Base-by-base conservation (phyloP, 2,888 invertebrate species). In the Abrostola triplasia region DNA sequence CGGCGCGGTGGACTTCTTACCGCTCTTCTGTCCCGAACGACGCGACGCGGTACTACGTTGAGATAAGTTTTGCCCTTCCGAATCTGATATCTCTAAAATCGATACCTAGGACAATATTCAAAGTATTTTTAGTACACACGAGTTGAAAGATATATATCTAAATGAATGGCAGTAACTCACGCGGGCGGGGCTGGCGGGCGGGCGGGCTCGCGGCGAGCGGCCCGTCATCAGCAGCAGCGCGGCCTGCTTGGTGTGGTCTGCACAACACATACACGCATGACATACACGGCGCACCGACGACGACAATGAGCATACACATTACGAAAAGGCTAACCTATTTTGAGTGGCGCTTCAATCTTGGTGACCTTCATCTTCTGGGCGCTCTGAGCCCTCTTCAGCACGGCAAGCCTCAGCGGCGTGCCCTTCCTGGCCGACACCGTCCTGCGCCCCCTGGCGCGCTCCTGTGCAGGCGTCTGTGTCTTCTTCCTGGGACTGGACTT, bases 191-290 rank as follows among this genome's bases (percentile, higher is more conserved):
- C 48, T 38, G 40, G 59, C 36, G 38, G n/a, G 47, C 89, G 87
- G 36, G 90, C 88, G 83, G 90, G 49, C 4, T 36, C 51, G 55
- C 38, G 90, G 87, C 24, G 90, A 88, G 84, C 90, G 92, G 0
- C 94, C 90, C 9, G 95, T 86, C 90, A 95, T 92, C 59, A 93
- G 76, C 87, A 93, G 88, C 41, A 95, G 83, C 0, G 94, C 95
- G 0, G 92, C 94, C 75, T 90, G 93, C 70, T 95, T 95, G 5
- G 93, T 93, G 76, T 90, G 90, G 76, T 95, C 95, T 95, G 78
- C 0, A 53, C 51, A 38, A 50, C 9, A 11, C 37, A 56, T 8
- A 7, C 41, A 58, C 35, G 10, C 40, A 37, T 2, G 10, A 24
- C 13, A 52, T 10, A 10, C 9, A 9, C 9, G n/a, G n/a, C 40